These are phyloP conservation scores for Cygnus buccinator DNA, from an alignment of 2,113 vertebrate species.

Conservation along the genomic window DNA sequence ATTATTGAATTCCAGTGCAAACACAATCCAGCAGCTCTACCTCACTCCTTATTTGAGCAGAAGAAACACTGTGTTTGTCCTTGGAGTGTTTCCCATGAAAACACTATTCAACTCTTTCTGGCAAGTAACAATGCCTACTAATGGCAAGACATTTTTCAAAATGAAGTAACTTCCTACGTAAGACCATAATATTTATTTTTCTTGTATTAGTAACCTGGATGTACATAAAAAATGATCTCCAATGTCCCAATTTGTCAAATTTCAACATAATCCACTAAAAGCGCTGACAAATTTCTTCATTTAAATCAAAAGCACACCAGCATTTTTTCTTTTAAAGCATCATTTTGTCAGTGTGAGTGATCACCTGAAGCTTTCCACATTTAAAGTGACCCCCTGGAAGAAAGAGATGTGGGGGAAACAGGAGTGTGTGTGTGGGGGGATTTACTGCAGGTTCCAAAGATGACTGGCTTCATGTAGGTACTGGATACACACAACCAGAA, in stretches of 20 bases:
- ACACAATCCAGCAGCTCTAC: not conserved
- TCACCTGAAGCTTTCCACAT: not conserved
- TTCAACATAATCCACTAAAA: not conserved
- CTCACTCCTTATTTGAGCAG: not conserved
- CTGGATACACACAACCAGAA: not conserved
- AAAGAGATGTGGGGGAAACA: too few relatives aligned
- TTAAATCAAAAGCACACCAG: not conserved
- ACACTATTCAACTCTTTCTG: not conserved
- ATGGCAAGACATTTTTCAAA: not conserved
- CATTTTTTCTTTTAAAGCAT: not conserved
- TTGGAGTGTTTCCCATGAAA: slow-evolving; percentile 1
- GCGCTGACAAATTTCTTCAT: not conserved
- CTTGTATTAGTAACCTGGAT: not conserved
- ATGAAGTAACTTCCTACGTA: not conserved
- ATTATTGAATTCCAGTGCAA: not conserved
- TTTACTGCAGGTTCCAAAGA: not conserved
- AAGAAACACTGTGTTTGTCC: not conserved
- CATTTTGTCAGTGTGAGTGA: not conserved
- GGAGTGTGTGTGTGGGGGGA: too few relatives aligned
- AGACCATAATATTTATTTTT: not conserved
- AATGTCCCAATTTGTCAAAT: not conserved
- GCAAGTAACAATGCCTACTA: not conserved
- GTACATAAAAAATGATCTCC: not conserved
- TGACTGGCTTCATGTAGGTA: not conserved
- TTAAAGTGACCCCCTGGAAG: not conserved